Evolutionary conservation across 1,140 invertebrate species (phyloP).

Genomic region (Sesamia nonagrioides): DNA sequence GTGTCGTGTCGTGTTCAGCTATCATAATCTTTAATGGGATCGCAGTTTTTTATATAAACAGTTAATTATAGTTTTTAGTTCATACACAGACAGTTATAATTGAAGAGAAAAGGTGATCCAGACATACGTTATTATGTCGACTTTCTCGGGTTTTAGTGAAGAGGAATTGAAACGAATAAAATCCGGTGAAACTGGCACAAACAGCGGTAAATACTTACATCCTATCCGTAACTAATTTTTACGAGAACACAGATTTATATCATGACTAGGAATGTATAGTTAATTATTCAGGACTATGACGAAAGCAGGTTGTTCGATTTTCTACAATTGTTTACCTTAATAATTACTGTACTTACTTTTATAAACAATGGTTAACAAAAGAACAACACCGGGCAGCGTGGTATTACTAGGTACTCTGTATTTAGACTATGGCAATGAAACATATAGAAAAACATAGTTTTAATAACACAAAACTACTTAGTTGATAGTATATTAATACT

Average conservation of each 20-base stretch:
- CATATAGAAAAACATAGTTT: background rate
- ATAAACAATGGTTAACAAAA: too few species aligned
- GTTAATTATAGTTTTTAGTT: background rate
- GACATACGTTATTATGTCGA: conserved; percentile 56
- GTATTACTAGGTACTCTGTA: too few species aligned
- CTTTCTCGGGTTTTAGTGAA: conserved; percentile 81
- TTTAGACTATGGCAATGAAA: too few species aligned
- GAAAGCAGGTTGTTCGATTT: background rate
- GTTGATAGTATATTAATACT: background rate
- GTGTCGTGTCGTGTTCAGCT: background rate
- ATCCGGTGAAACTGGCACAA: conserved; percentile 61
- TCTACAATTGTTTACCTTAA: too few species aligned
- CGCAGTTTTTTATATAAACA: background rate
- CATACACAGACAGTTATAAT: background rate
- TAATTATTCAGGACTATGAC: background rate
- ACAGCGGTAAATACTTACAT: conserved; percentile 67
- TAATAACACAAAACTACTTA: background rate
- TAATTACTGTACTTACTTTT: too few species aligned
- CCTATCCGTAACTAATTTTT: conserved; percentile 24
- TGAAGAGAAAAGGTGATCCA: background rate
- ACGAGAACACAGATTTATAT: background rate
- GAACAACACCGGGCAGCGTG: too few species aligned
- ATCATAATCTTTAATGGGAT: background rate
- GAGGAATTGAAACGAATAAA: conserved; percentile 81
- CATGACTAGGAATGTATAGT: background rate